Evolutionary conservation across 1,140 invertebrate genomes (phyloP), one percentile per base, ranked within the genome.

Genomic region (Drosophila suzukii): DNA sequence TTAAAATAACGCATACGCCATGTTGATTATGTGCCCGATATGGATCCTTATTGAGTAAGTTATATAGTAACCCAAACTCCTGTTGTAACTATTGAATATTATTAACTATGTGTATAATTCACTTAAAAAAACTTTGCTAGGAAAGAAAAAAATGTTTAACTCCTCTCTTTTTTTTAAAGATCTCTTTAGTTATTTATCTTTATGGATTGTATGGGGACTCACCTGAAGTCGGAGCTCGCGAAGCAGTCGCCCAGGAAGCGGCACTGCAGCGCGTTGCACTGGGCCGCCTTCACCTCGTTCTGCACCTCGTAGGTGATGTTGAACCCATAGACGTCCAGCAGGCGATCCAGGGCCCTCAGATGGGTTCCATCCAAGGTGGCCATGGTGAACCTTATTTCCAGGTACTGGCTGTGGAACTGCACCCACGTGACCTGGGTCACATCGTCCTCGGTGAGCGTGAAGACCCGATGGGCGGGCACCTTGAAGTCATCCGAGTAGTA

Each of bases 221-320:
- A 97, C 94, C 94, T 93, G 81, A 94, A 97, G 80, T 97, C 94
- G 0, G 92, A 90, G 30, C 93, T 94, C 3, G 96, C 95, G 73
- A 95, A 95, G 91, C 97, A 98, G 88, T 97, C 94, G 15, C 97
- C 97, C 2, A 96, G 94, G 67, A 96, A 96, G 0, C 97, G 96
- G 90, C 97, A 98, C 53, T 95, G 94, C 50, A 95, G 94, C 15
- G 96, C 95, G 43, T 95, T 96, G 90, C 97, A 98, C 6, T 95
- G 94, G 38, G 94, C 93, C 3, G 93, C 73, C 73, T 94, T 94
- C 17, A 94, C 93, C 11, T 93, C 85, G 38, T 89, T 89, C 66
- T 93, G 90, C 70, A 98, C 95, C 86, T 97, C 96, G 91, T 98
- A 98, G 5, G 97, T 98, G 72, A 98, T 95, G 92, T 98, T 98